Conservation (phyloP, 2,888 invertebrate species). For the Ophion slaviceki region DNA sequence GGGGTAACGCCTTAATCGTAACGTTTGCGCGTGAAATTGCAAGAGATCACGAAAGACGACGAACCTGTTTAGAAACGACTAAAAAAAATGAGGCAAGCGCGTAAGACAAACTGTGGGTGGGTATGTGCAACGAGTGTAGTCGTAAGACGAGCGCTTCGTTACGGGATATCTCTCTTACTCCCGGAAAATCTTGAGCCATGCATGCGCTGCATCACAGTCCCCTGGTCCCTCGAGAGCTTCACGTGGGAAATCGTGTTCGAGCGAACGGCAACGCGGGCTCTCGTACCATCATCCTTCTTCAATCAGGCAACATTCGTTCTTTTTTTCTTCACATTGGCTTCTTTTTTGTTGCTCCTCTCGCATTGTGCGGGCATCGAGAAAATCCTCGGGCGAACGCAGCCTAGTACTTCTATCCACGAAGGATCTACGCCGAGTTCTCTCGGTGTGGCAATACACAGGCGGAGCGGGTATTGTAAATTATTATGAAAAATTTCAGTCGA, state of each 20-base stretch:
- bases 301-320: conserved; percentile 45
- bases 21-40: too few species aligned
- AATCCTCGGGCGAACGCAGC: conserved; percentile 36
- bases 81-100: conserved; percentile 12
- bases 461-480: conserved; percentile 25
- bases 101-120: conserved; percentile 45
- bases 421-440: conserved; percentile 32
- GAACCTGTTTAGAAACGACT: neutral
- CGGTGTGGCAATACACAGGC: conserved; percentile 36
- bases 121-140: conserved; percentile 41
- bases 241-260: conserved; percentile 62
- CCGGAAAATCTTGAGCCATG: conserved; percentile 58
- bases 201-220: conserved; percentile 38
- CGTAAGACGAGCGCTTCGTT: conserved; percentile 12
- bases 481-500: conserved; percentile 33
- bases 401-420: conserved; percentile 21
- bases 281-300: conserved; percentile 52
- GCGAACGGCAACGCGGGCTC: conserved; percentile 9
- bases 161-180: conserved; percentile 45
- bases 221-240: conserved; percentile 46
- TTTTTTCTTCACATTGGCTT: neutral
- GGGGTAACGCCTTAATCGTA: too few species aligned
- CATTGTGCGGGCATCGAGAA: conserved; percentile 57
- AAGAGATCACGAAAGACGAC: neutral
- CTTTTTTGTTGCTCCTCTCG: conserved; percentile 13